Evolutionary conservation across 2,113 vertebrate species (phyloP), one percentile per base, ranked within the genome.

Genomic region (Hypanus sabinus): DNA sequence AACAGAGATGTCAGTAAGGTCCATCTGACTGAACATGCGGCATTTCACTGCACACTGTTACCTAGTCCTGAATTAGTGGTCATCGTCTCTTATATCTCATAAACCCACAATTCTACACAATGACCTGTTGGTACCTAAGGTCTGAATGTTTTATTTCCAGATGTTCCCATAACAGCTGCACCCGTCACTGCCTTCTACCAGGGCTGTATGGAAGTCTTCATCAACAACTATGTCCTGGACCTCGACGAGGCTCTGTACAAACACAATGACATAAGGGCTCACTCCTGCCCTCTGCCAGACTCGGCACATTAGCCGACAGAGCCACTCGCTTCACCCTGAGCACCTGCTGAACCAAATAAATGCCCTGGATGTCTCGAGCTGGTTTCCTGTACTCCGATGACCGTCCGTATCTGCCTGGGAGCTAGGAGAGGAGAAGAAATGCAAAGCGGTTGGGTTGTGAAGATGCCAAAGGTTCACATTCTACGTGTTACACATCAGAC

Each of bases 251-350:
- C 98, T 79, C 83, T 96, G 76, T 96, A 98, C 95, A 99, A 99
- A 95, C 97, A 99, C 96, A 97, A 96, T 1, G 98, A 99, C 95
- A 98, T 99, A 96, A 98, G 97, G 94, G 98, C 99, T 10, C 98
- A 99, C 95, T 98, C 99, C 95, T 99, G 99, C 95, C 99, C 99
- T 94, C 96, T 96, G 0, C 95, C 0, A 94, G 95, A 27, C 20
- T 18, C 14, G 14, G 65, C 11, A 5, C 16, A 33, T 73, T 93
- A 73, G 91, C 36, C 24, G 55, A 55, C 5, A 3, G 91, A 12
- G 12, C 2, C 36, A 27, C 24, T 8, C 1, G 5, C n/a, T 20
- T 33, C 60, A n/a, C 10, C 55, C 46, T 85, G 30, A 7, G 30
- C 14, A 14, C 5, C 10, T 20, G 60, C 24, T n/a, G 1, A 1